These are phyloP conservation scores for Plestiodon gilberti DNA, from an alignment of 2,113 vertebrate species.

Conservation along the genomic window DNA sequence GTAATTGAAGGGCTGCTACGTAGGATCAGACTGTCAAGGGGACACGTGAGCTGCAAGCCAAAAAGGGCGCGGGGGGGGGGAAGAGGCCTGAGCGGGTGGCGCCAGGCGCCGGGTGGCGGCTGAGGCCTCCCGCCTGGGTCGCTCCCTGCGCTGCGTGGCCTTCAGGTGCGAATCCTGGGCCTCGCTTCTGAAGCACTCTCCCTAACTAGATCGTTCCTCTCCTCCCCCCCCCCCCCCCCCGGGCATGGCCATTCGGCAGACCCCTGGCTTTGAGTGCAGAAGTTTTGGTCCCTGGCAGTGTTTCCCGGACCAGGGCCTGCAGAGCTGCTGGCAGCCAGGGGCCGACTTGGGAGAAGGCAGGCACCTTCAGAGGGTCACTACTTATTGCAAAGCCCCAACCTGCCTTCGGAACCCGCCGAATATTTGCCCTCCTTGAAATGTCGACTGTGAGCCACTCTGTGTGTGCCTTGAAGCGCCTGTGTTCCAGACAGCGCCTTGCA, in stretches of 20 bases:
- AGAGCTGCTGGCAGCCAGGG: too few relatives aligned
- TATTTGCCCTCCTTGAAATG: background rate
- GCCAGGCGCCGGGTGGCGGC: rapidly evolving
- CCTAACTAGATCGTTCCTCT: background rate
- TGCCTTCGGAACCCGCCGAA: background rate
- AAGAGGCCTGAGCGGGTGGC: background rate
- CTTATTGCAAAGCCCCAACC: background rate
- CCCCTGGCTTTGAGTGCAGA: background rate
- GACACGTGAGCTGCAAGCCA: background rate
- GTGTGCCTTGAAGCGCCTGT: background rate
- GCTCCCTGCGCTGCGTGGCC: background rate
- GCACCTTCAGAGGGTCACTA: background rate
- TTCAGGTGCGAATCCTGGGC: background rate
- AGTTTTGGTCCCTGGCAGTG: too few relatives aligned
- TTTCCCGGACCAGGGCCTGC: too few relatives aligned
- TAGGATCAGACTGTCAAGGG: constrained; percentile 44
- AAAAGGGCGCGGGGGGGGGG: rapidly evolving
- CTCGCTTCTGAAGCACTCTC: background rate
- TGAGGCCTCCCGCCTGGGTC: background rate
- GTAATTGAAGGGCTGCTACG: constrained; percentile 66
- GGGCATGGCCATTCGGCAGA: too few relatives aligned
- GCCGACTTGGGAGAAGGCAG: background rate
- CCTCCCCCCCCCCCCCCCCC: background rate
- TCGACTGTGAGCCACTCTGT: background rate
- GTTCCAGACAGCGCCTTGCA: background rate